Evolutionary conservation across 2,888 invertebrate genomes (phyloP).

Genomic region (Notodonta ziczac): DNA sequence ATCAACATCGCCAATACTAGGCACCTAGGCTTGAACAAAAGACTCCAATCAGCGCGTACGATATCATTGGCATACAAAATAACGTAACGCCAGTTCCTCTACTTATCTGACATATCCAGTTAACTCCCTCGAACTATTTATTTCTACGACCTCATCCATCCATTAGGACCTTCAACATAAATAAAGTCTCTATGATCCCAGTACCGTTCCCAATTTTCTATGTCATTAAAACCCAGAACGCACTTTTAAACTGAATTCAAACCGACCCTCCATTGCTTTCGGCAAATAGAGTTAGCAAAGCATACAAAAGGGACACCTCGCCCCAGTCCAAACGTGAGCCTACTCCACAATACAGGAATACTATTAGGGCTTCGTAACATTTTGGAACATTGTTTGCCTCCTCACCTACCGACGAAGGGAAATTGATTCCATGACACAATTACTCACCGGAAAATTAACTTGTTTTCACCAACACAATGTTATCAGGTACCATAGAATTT

Average conservation of each 20-base stretch:
- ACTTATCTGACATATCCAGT: too few relatives aligned
- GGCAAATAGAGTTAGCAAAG: conserved; percentile 39
- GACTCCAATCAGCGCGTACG: too few relatives aligned
- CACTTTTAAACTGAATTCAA: conserved; percentile 39
- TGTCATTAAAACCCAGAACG: conserved; percentile 38
- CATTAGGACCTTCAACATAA: too few relatives aligned
- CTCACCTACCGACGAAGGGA: conserved; percentile 27
- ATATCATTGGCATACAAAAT: too few relatives aligned
- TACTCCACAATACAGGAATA: conserved; percentile 18
- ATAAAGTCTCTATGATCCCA: background rate
- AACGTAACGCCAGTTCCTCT: too few relatives aligned
- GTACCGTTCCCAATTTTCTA: conserved; percentile 14
- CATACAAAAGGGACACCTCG: conserved; percentile 36
- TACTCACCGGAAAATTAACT: conserved; percentile 26
- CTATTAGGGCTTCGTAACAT: conserved; percentile 16
- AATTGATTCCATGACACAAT: conserved; percentile 42
- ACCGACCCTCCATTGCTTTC: conserved; percentile 31
- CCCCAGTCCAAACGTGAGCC: conserved; percentile 31
- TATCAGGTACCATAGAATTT: too few relatives aligned
- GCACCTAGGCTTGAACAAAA: too few relatives aligned
- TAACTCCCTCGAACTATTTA: too few relatives aligned
- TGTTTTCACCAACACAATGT: too few relatives aligned
- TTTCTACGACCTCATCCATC: too few relatives aligned
- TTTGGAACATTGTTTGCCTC: conserved; percentile 21
- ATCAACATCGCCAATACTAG: too few relatives aligned